These are phyloP conservation scores for Brachylomia viminalis DNA, from an alignment of 2,888 invertebrate genomes.

Conservation along the genomic window DNA sequence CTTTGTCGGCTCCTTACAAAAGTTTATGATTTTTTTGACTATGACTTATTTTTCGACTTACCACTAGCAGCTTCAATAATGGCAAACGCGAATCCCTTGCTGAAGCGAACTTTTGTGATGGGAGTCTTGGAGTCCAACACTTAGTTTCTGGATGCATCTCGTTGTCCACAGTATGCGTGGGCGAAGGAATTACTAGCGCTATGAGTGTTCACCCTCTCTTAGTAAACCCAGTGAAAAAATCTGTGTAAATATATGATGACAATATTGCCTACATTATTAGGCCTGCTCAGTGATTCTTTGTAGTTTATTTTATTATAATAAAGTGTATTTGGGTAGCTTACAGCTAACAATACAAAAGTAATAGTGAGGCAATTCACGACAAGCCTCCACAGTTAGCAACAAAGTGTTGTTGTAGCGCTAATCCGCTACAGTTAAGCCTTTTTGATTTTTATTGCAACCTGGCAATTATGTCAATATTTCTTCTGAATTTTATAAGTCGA, in stretches of 20 bases:
- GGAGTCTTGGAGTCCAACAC: slow-evolving; percentile 92
- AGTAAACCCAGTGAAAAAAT: slow-evolving; percentile 91
- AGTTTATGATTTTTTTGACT: too few species aligned
- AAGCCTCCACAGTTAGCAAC: too few species aligned
- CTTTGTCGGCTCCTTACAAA: not conserved
- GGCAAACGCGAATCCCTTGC: slow-evolving; percentile 95
- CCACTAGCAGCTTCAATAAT: slow-evolving; percentile 93
- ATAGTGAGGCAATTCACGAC: too few species aligned
- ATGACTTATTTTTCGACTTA: slow-evolving; percentile 66
- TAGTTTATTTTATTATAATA: too few species aligned
- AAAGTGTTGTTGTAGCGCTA: too few species aligned
- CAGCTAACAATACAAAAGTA: too few species aligned
- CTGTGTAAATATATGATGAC: not conserved
- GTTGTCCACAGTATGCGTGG: slow-evolving; percentile 94
- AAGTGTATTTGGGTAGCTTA: too few species aligned
- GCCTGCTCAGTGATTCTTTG: too few species aligned
- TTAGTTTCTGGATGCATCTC: slow-evolving; percentile 94
- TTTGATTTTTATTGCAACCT: too few species aligned
- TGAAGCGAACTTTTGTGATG: slow-evolving; percentile 94
- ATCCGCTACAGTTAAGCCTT: too few species aligned
- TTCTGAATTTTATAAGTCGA: too few species aligned
- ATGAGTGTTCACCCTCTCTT: slow-evolving; percentile 95
- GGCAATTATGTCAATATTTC: too few species aligned
- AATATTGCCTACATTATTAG: not conserved
- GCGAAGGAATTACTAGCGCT: slow-evolving; percentile 94